phyloP scores from a whole-genome alignment of 2,113 vertebrate genomes.

The Manacus vitellinus region DNA sequence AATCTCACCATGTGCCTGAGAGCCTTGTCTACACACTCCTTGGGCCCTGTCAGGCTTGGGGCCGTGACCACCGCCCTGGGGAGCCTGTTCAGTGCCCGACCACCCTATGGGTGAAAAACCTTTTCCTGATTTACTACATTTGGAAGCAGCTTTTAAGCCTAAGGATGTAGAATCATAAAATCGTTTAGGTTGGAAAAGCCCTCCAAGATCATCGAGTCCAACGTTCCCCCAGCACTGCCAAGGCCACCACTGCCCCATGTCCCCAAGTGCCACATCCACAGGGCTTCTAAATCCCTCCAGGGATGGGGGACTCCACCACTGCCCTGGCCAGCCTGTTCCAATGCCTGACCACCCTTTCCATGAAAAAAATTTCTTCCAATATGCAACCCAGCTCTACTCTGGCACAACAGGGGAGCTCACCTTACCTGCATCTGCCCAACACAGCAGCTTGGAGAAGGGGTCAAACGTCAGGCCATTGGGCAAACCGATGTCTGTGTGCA shows the following conservation, averaged over 20 bases:
- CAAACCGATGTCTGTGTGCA: conserved; percentile 88
- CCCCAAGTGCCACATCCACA: not conserved
- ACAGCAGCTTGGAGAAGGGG: conserved; percentile 82
- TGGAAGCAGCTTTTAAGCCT: not conserved
- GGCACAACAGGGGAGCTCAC: not conserved
- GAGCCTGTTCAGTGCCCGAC: not conserved
- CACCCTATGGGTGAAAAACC: not conserved
- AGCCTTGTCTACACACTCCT: rapidly evolving
- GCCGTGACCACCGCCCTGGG: not conserved
- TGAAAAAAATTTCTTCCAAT: not conserved
- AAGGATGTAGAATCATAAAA: not conserved
- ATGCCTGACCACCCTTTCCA: not conserved
- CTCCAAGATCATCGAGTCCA: not conserved
- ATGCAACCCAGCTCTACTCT: not conserved
- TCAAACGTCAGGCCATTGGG: conserved; percentile 93
- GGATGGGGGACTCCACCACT: not conserved
- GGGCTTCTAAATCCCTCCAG: not conserved
- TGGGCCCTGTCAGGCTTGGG: not conserved
- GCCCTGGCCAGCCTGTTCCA: not conserved
- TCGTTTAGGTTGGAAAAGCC: not conserved
- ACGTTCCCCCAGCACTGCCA: not conserved
- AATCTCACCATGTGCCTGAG: not conserved
- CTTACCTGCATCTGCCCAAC: conserved; percentile 96
- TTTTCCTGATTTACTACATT: not conserved
- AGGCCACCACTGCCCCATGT: not conserved